Evolutionary conservation across 2,888 invertebrate species (phyloP), one percentile per base, ranked within the genome.

Genomic region (Kryphioiulus occultus): DNA sequence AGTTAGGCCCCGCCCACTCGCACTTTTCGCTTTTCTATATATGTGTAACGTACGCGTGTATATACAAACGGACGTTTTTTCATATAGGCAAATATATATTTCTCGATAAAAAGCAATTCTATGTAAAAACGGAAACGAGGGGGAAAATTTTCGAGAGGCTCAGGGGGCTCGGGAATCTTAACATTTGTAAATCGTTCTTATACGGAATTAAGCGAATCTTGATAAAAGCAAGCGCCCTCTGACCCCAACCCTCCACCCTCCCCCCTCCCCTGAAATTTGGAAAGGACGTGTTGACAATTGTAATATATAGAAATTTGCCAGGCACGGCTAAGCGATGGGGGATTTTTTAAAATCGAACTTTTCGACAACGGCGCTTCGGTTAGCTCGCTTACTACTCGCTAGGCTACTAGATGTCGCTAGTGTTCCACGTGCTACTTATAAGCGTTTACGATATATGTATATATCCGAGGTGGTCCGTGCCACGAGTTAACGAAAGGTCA

Each of bases 31-130:
- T 78, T 78, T 78, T 78, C 22, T 78, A 78, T n/a, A n/a, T n/a
- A n/a, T 78, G 78, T 78, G 78, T 78, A 78, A 78, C 78, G 78
- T 78, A 78, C 78, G 78, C 78, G 78, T 78, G 78, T 78, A 78
- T 78, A 78, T 78, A 78, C 78, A 78, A n/a, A 78, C 78, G 78
- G 78, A 78, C 78, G 78, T 78, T 78, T 78, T 78, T 78, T 78
- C 78, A 78, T 78, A 78, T 78, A 78, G 78, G 78, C 78, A 78
- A 78, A 78, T 78, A 78, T 78, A 78, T 78, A 78, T 78, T 78
- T 78, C 78, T 78, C 78, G 78, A 78, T 78, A 78, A 26, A 39
- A 53, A 78, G 30, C 10, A 78, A 78, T 78, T 78, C 22, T 78
- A 78, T 78, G 78, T 78, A 78, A 78, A 78, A 78, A 26, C 30